Evolutionary conservation across 2,797 vertebrate genomes (phyloP).

Genomic region (Tolypeutes matacus): DNA sequence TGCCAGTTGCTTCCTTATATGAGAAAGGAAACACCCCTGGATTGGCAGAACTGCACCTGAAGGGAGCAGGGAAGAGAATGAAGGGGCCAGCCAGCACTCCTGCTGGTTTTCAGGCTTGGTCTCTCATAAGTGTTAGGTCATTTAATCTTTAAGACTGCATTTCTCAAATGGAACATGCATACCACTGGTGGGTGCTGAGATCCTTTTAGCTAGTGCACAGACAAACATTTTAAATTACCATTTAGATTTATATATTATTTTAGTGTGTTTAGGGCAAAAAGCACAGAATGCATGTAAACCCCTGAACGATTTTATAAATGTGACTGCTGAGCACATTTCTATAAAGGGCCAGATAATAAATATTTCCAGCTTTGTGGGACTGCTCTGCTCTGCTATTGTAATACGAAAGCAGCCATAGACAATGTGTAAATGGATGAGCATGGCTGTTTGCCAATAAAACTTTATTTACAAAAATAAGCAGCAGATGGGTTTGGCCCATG

Average conservation of each 20-base stretch:
- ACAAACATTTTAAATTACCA: not conserved
- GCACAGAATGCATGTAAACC: not conserved
- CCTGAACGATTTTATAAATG: not conserved
- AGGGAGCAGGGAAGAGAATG: not conserved
- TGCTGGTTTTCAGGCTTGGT: not conserved
- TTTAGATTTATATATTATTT: not conserved
- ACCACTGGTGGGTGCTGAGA: not conserved
- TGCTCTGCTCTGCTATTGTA: not conserved
- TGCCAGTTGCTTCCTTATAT: not conserved
- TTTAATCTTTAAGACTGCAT: not conserved
- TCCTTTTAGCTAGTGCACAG: not conserved
- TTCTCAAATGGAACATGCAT: not conserved
- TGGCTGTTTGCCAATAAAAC: not conserved
- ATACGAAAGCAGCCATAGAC: not conserved
- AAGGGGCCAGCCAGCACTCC: not conserved
- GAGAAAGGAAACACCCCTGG: not conserved
- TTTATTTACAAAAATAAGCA: not conserved
- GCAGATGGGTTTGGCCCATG: not conserved
- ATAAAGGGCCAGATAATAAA: not conserved
- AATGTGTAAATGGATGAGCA: not conserved
- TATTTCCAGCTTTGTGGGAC: not conserved
- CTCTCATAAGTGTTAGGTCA: not conserved
- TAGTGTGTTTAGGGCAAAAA: not conserved
- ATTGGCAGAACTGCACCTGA: not conserved
- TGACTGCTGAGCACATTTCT: not conserved